Base-by-base conservation (phyloP, 2,797 vertebrate genomes). In the Pachyuromys duprasi region DNA sequence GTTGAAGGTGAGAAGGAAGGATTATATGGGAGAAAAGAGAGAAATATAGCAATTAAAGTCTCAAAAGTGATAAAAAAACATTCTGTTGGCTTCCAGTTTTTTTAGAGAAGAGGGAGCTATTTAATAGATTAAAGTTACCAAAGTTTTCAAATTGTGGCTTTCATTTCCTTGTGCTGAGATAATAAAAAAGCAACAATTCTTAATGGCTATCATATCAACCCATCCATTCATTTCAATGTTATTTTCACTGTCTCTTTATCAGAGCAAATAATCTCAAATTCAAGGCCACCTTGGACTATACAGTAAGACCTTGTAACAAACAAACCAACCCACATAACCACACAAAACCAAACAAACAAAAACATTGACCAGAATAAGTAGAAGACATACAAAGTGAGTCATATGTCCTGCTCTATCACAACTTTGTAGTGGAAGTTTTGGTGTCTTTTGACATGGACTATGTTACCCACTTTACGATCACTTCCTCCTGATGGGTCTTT, bases 51-150 rank as follows among this genome's bases (percentile, higher is more conserved):
- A 57, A 80, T n/a, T 57, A 79, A n/a, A 79, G 57, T 57, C 33
- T 36, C 53, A 80, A 80, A 55, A 78, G 33, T 18, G 53, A 53
- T 49, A 39, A 49, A 76, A 76, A 53, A 36, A 70, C 55, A 36
- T 57, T 79, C 49, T 57, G 20, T 36, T 3, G 5, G n/a, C 53
- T 83, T 86, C 74, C 81, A 72, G 11, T 62, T 94, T 93, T 93
- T 89, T 62, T 49, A 86, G 14, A 86, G 17, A 92, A 12, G 57
- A 93, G 28, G 8, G 11, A 8, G 12, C 78, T 87, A 72, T 26
- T 82, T 84, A 89, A 88, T 24, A 89, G 72, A 91, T 70, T 81
- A 75, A 69, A 93, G 45, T 83, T 33, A 95, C 86, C 90, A 49
- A 86, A 91, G 81, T 53, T 60, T 69, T 69, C 92, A 12, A 95